Conservation (phyloP, 2,888 invertebrate genomes). For the Coecobrya sp. region DNA sequence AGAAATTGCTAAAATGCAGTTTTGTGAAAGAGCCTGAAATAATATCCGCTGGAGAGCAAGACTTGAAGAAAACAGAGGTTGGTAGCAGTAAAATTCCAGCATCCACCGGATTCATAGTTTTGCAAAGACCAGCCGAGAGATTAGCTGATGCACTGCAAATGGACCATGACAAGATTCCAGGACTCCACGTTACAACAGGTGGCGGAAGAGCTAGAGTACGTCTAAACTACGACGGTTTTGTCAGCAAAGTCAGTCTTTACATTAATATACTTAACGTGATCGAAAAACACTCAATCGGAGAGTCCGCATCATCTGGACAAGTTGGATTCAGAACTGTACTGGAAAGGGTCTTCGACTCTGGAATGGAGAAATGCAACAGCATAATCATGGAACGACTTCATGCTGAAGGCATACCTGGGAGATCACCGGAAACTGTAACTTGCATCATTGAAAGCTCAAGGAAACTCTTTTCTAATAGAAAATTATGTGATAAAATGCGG, state of each 20-base stretch:
- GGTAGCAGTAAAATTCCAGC: neutral
- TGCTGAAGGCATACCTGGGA: neutral
- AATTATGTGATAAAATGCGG: conserved; percentile 77
- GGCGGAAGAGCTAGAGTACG: neutral
- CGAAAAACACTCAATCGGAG: conserved; percentile 78
- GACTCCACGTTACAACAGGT: conserved; percentile 15
- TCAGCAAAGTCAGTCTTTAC: conserved; percentile 69
- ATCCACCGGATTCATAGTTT: conserved; percentile 28
- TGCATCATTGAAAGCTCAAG: conserved; percentile 52
- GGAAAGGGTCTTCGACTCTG: conserved; percentile 76
- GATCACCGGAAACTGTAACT: neutral
- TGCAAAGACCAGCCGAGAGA: conserved; percentile 52
- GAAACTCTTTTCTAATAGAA: conserved; percentile 61
- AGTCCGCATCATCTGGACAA: conserved; percentile 30
- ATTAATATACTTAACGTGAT: conserved; percentile 79
- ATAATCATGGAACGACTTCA: conserved; percentile 20
- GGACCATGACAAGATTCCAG: conserved; percentile 71
- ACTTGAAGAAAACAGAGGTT: neutral
- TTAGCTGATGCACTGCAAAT: conserved; percentile 73
- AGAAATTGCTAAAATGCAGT: conserved; percentile 67
- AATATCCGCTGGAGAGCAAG: neutral
- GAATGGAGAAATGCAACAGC: conserved; percentile 37
- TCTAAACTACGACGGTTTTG: neutral
- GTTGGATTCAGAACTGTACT: conserved; percentile 75
- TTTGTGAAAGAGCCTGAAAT: conserved; percentile 73